Conservation (phyloP, 2,113 vertebrate genomes). For the Maccullochella peelii region DNA sequence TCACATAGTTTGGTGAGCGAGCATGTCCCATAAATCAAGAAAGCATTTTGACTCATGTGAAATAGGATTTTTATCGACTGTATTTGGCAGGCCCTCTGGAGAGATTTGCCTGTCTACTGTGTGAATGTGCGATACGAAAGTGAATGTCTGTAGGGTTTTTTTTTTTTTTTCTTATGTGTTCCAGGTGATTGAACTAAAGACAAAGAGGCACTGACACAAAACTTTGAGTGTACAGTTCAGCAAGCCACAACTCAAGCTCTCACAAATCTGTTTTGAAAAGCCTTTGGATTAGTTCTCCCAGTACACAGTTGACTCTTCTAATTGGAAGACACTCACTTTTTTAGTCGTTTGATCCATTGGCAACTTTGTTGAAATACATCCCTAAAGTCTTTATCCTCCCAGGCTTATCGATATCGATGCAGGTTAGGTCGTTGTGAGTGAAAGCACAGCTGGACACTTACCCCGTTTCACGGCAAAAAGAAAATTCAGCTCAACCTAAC, state of each 20-base stretch:
- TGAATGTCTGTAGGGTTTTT: slow-evolving; percentile 33
- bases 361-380: slow-evolving; percentile 66
- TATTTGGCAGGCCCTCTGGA: slow-evolving; percentile 72
- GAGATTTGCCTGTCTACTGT: slow-evolving; percentile 65
- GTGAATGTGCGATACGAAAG: slow-evolving; percentile 40
- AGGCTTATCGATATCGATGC: slow-evolving; percentile 45
- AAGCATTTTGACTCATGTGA: slow-evolving; percentile 77
- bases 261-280: slow-evolving; percentile 73
- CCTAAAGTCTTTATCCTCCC: slow-evolving; percentile 63
- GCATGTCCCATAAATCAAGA: slow-evolving; percentile 77
- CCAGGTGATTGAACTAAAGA: slow-evolving; percentile 77
- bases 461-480: slow-evolving; percentile 15
- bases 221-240: slow-evolving; percentile 75
- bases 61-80: slow-evolving; percentile 85
- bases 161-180: slow-evolving; percentile 55
- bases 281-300: slow-evolving; percentile 76
- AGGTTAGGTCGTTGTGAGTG: slow-evolving; percentile 46
- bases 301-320: slow-evolving; percentile 74
- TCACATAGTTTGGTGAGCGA: slow-evolving; percentile 78
- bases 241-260: slow-evolving; percentile 72
- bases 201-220: slow-evolving; percentile 73
- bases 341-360: slow-evolving; percentile 69
- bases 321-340: slow-evolving; percentile 75
- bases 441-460: slow-evolving; percentile 28
- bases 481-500: slow-evolving; percentile 15